Base-by-base conservation (phyloP, 1,140 invertebrate species). In the Drosophila ficusphila region DNA sequence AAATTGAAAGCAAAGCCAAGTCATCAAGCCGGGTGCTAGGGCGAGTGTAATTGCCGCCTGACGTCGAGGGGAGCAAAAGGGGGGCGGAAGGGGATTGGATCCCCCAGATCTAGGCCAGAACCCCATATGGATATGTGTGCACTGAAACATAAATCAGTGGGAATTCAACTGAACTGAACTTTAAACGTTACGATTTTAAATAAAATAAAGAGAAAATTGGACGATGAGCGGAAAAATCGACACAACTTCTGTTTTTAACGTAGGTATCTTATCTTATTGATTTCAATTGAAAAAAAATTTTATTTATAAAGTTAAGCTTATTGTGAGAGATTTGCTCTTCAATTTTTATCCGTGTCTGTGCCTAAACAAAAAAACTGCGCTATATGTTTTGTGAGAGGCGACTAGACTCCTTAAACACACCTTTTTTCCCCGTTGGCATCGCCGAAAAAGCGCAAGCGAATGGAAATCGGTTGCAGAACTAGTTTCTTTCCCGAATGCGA, bases 331-430 rank as follows among this genome's bases (percentile, higher is more conserved):
- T 12, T 42, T 25, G 5, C 19, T 2, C 5, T n/a, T 16, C 0
- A 2, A 27, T 46, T 27, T 81, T 78, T 70, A 52, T 53, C 47
- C 21, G 34, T 58, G 33, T 52, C 9, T 33, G 29, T 9, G 25
- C 9, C 27, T 25, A 4, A 27, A 39, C 16, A 18, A 29, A 86
- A 79, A 76, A 86, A 76, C 76, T 76, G 64, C 42, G 71, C 75
- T 49, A 83, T 85, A 81, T 86, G 86, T 85, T 81, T 81, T 86
- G 81, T 86, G 82, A 86, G 76, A 73, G 72, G 82, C 82, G 46
- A 18, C 34, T 52, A 76, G 68, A 76, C 47, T 33, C 16, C 34
- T 41, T 53, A 12, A 39, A 41, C 23, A 31, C 36, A 41, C 23
- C 16, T 36, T 29, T 53, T 12, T 49, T 11, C 7, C 3, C n/a